Conservation (phyloP, 2,888 invertebrate species). For the Pollenia amentaria region DNA sequence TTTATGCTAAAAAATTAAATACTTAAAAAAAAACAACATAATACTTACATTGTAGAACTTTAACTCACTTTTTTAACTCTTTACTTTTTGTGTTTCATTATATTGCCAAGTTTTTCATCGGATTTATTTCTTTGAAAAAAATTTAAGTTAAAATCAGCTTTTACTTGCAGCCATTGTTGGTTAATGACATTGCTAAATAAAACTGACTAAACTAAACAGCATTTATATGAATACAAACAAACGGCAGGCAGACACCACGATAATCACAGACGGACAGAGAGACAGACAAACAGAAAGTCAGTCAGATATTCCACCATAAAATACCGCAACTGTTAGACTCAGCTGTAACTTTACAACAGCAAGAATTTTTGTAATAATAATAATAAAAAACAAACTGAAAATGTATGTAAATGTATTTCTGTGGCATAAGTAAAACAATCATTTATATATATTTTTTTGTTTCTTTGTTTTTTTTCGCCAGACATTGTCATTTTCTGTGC, state of each 20-base stretch:
- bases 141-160: constrained; percentile 52
- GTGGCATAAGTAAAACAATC: constrained; percentile 49
- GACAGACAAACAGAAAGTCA: constrained; percentile 4
- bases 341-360: constrained; percentile 43
- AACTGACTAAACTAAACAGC: constrained; percentile 35
- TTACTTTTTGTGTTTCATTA: neutral
- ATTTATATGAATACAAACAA: neutral
- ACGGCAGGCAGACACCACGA: constrained; percentile 1
- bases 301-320: constrained; percentile 40
- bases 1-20: too few relatives aligned
- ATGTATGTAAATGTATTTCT: constrained; percentile 23
- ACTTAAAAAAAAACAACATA: too few relatives aligned
- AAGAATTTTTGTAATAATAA: neutral
- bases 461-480: constrained; percentile 36
- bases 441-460: constrained; percentile 19
- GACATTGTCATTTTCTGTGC: constrained; percentile 58
- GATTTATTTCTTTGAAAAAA: neutral
- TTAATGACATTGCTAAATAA: constrained; percentile 70
- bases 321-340: constrained; percentile 48
- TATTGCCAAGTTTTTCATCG: constrained; percentile 1
- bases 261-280: neutral
- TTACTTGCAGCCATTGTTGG: constrained; percentile 64
- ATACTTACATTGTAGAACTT: too few relatives aligned
- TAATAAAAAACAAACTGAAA: neutral
- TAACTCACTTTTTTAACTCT: constrained; percentile 27